phyloP scores from a whole-genome alignment of 2,888 invertebrate species.

The Pocota personata region DNA sequence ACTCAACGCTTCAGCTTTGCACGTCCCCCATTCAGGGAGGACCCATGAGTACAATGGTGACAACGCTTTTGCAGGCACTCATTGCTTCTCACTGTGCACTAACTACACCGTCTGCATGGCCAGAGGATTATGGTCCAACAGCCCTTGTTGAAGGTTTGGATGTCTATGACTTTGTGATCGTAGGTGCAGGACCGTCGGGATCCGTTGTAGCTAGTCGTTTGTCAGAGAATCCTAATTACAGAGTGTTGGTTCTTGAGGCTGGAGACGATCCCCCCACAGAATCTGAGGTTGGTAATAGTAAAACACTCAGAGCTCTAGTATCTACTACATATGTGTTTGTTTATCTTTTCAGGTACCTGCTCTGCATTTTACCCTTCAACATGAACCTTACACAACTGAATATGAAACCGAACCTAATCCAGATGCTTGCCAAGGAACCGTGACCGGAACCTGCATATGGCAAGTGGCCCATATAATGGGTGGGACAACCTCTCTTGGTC shows the following conservation, averaged over 20 bases:
- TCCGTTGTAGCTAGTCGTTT: constrained; percentile 83
- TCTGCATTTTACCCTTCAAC: constrained; percentile 75
- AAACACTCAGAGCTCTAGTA: background rate
- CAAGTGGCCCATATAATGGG: constrained; percentile 86
- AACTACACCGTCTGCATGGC: constrained; percentile 84
- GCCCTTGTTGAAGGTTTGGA: constrained; percentile 78
- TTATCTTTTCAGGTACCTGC: constrained; percentile 75
- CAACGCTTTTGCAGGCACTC: constrained; percentile 83
- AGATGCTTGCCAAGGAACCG: constrained; percentile 75
- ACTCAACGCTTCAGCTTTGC: background rate
- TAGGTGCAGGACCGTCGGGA: constrained; percentile 84
- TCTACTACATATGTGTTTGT: no score
- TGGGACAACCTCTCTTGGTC: constrained; percentile 87
- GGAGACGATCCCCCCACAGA: constrained; percentile 83
- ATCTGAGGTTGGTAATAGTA: constrained; percentile 77
- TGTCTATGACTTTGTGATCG: constrained; percentile 82
- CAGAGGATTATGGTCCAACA: constrained; percentile 82
- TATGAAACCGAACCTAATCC: constrained; percentile 77
- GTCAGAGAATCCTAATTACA: constrained; percentile 82
- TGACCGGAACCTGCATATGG: constrained; percentile 83
- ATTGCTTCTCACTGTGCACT: constrained; percentile 85
- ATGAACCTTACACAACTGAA: constrained; percentile 76
- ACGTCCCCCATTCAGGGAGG: constrained; percentile 10
- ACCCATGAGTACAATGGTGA: background rate
- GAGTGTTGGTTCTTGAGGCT: constrained; percentile 83